A percentile compares a stretch with the other conserved stretches of the same genome.
Evolutionary conservation across 2,113 vertebrate species (phyloP).

Genomic region (Chrysochloris asiatica): DNA sequence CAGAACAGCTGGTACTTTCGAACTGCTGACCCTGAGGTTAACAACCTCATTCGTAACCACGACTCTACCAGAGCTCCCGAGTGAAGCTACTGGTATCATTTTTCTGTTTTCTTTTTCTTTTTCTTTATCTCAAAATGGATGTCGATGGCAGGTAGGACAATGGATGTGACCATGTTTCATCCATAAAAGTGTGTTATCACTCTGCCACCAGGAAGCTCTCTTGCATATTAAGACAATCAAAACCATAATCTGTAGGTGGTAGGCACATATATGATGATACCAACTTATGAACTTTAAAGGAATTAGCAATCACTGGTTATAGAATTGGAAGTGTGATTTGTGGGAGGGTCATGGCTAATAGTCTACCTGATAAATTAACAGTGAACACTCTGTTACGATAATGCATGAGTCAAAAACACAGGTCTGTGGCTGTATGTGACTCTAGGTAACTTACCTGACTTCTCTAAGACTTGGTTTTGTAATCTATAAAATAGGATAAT

Average conservation of each 20-base stretch:
- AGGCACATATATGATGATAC: no score
- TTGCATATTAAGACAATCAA: not conserved
- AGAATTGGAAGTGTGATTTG: not conserved
- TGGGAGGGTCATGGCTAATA: not conserved
- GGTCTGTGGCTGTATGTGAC: not conserved
- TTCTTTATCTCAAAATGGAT: no score
- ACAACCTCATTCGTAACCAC: no score
- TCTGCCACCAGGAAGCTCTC: not conserved
- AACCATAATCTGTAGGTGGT: no score
- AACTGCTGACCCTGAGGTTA: no score
- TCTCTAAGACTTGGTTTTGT: slow-evolving; percentile 17
- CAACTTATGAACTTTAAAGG: not conserved
- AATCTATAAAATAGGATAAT: not conserved
- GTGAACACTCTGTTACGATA: not conserved
- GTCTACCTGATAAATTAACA: not conserved
- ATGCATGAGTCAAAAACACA: not conserved
- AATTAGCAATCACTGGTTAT: not conserved
- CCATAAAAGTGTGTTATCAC: not conserved
- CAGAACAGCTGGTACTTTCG: no score
- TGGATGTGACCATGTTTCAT: not conserved
- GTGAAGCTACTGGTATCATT: no score
- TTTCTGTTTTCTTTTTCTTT: no score
- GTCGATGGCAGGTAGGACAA: no score
- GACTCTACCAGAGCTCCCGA: no score
- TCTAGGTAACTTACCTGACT: not conserved